Percentiles rank a stretch among this genome's conserved stretches.
These are phyloP conservation scores for Microcebus jonahi DNA, from an alignment of 2,113 vertebrate species.

Conservation along the genomic window DNA sequence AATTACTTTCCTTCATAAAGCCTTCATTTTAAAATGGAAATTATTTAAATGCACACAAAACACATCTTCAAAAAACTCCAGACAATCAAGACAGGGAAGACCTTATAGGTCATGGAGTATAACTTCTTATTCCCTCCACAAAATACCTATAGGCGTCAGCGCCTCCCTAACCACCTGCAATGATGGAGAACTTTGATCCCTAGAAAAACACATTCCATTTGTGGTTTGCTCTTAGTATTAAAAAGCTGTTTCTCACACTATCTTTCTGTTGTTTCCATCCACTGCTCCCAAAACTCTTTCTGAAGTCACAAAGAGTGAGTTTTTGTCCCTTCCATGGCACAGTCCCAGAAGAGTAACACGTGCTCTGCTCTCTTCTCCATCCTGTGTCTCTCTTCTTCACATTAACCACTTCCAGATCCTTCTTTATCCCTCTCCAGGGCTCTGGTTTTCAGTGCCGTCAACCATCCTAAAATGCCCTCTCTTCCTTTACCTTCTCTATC, in stretches of 20 bases:
- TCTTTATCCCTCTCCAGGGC: neutral
- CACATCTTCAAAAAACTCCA: conserved; percentile 44
- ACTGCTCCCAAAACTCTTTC: neutral
- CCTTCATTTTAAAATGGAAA: conserved; percentile 28
- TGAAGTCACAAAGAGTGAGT: neutral
- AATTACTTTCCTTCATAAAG: conserved; percentile 27
- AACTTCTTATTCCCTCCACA: neutral
- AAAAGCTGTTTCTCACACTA: neutral
- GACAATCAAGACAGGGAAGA: neutral
- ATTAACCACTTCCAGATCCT: neutral
- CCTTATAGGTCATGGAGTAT: neutral
- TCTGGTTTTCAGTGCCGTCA: neutral
- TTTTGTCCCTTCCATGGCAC: neutral
- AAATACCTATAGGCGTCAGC: neutral
- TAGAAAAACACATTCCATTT: neutral
- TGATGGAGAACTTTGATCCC: neutral
- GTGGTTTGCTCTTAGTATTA: neutral
- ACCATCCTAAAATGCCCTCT: neutral
- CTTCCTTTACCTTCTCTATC: neutral
- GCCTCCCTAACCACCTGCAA: neutral
- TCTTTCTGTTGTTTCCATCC: neutral
- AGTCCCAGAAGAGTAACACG: neutral
- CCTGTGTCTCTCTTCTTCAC: neutral
- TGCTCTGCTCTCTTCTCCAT: neutral
- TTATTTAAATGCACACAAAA: conserved; percentile 31